These are phyloP conservation scores for Atractosteus spatula DNA, from an alignment of 2,113 vertebrate genomes.

Conservation along the genomic window DNA sequence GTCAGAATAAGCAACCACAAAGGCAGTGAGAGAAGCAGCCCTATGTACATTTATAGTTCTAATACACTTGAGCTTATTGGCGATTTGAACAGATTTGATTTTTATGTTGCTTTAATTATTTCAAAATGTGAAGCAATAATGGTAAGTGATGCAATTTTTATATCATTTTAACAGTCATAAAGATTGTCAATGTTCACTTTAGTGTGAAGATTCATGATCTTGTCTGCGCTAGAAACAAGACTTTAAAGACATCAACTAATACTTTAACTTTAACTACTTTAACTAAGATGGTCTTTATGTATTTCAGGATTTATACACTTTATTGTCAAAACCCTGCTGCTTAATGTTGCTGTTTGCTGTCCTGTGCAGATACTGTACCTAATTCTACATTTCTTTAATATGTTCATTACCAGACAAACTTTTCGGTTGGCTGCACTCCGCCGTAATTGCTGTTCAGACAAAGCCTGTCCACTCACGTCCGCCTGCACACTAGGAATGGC, in stretches of 20 bases:
- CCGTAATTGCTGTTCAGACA: not conserved
- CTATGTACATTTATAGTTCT: not conserved
- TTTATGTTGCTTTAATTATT: not conserved
- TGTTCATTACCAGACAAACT: not conserved
- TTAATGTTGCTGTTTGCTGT: too few relatives aligned
- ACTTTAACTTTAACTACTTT: too few relatives aligned
- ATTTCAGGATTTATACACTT: too few relatives aligned
- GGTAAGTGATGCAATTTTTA: not conserved
- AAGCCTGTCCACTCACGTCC: not conserved
- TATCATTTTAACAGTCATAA: not conserved
- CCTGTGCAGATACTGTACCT: not conserved
- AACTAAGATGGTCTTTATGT: too few relatives aligned
- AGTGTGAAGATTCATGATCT: too few relatives aligned
- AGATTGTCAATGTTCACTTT: not conserved
- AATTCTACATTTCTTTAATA: not conserved
- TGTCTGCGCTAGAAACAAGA: too few relatives aligned
- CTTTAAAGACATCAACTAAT: too few relatives aligned
- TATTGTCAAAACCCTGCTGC: too few relatives aligned
- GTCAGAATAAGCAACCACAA: conserved; percentile 38
- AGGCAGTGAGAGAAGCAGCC: conserved; percentile 4
- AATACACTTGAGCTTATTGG: not conserved
- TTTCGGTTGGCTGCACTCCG: too few relatives aligned
- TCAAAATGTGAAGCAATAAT: too few relatives aligned
- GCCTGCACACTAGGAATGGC: conserved; percentile 25
- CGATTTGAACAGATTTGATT: not conserved